These are phyloP conservation scores for Enteromius anoplus DNA, from an alignment of 2,797 vertebrate species.

Conservation along the genomic window DNA sequence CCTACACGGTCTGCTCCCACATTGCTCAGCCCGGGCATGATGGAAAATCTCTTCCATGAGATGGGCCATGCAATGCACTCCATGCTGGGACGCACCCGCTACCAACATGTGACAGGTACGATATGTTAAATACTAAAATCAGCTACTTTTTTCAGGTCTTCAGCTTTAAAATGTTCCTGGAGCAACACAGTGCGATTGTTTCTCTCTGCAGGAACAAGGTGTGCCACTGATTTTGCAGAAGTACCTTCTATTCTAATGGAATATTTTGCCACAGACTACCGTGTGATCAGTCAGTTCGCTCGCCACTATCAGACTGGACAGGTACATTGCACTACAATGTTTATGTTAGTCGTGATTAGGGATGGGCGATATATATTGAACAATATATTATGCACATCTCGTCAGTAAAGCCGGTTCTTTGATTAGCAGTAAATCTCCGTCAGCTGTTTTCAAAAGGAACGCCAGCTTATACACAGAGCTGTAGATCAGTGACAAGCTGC, in stretches of 20 bases:
- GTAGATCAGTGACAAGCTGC: too few species aligned
- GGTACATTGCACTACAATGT: constrained; percentile 73
- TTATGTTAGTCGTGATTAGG: too few species aligned
- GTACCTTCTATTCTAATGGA: constrained; percentile 99
- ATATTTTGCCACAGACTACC: constrained; percentile 95
- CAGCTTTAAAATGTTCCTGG: not conserved
- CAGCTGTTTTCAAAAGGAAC: too few species aligned
- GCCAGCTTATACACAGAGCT: too few species aligned
- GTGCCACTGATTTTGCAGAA: constrained; percentile 97
- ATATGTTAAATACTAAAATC: not conserved
- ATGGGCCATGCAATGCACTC: constrained; percentile 99
- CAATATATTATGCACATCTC: too few species aligned
- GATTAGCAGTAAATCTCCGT: too few species aligned
- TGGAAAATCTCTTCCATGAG: constrained; percentile 99
- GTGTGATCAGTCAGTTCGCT: constrained; percentile 94
- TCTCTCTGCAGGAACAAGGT: constrained; percentile 88
- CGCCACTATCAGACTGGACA: constrained; percentile 95
- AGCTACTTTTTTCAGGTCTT: too few species aligned
- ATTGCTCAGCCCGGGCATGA: constrained; percentile 91
- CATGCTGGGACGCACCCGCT: constrained; percentile 94
- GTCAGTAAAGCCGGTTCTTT: too few species aligned
- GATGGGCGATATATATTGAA: too few species aligned
- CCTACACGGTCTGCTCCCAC: constrained; percentile 81
- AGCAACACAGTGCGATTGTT: constrained; percentile 21
- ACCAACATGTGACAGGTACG: constrained; percentile 94